Base-by-base conservation (phyloP, 2,888 invertebrate species). In the Nomada fucata region DNA sequence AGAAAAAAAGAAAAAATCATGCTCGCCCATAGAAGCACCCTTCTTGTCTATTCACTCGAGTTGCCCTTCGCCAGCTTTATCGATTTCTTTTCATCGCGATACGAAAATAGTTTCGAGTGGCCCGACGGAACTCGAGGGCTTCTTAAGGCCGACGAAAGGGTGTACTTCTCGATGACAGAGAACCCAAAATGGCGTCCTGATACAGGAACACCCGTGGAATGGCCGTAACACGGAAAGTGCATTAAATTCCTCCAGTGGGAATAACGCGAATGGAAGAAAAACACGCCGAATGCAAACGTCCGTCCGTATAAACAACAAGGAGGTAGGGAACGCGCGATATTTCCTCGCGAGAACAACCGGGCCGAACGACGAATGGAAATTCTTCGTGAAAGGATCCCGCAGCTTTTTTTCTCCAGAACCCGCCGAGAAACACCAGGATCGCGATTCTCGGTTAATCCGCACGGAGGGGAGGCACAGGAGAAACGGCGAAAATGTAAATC, bases 51-150 rank as follows among this genome's bases (percentile, higher is more conserved):
- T 88, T 88, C 88, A 86, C 83, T 84, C 86, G 88, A 88, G 85
- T 86, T 85, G 85, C 89, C 89, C 89, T 86, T 87, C 87, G 89
- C 85, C 85, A 88, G 82, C 89, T 86, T 77, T 87, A 85, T 90
- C 88, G 89, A 89, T 89, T 88, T 88, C 89, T 89, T 89, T 89
- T 89, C 87, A 88, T 86, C 80, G 75, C 89, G 89, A 89, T 89
- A 89, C 89, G 90, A 89, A 89, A 89, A 89, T 89, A 89, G 89
- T 89, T 90, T 89, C 85, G 87, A 89, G 89, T 89, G 87, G 88
- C 83, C 87, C 84, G 89, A 68, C 86, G 87, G 71, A 86, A 85
- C 86, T 79, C 88, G 89, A 90, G 89, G 84, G 89, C 89, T 89
- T 88, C 90, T 89, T 89, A 89, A 89, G 85, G 81, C 86, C 88